Base-by-base conservation (phyloP, 2,797 vertebrate species). In the Hoplostethus mediterraneus region DNA sequence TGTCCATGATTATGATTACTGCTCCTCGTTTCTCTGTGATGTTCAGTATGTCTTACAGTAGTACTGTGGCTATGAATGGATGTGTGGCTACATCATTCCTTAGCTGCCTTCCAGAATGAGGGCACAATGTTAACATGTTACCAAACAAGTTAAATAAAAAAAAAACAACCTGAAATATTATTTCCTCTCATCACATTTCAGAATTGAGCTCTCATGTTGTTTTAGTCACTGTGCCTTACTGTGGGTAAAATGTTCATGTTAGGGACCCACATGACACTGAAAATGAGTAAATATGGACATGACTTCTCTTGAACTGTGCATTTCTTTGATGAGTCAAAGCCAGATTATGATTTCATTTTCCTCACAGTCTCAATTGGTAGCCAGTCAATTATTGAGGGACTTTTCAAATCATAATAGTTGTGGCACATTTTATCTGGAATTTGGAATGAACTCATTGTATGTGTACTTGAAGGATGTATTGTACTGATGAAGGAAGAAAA, bases 171-270 rank as follows among this genome's bases (percentile, higher is more conserved):
- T 67, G 40, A 63, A 58, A 63, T 64, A 45, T 58, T 31, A 30
- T 75, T 67, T 83, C 44, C 64, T 71, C 58, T 71, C 45, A 61
- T 77, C 71, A 67, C 78, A 40, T 66, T 69, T 70, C 74, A 71
- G 40, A 80, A 71, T 81, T 61, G 45, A 91, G 80, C 77, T 80
- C 72, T 64, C 66, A 53, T 80, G 70, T 84, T 82, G 40, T 86
- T 89, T 92, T 89, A 84, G 93, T 94, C 92, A 93, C 94, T 87
- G 95, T 95, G 95, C 95, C 95, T 95, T 95, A 95, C 78, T 91
- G 90, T 90, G 91, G 91, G 88, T 83, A 71, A 88, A 61, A 79
- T 76, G 73, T 85, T 85, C 38, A 64, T 75, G 72, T 86, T 77
- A 67, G 67, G 76, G 87, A 83, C 90, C 87, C 85, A 88, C 82